Base-by-base conservation (phyloP, 2,797 vertebrate genomes). In the Sebastolobus alascanus region DNA sequence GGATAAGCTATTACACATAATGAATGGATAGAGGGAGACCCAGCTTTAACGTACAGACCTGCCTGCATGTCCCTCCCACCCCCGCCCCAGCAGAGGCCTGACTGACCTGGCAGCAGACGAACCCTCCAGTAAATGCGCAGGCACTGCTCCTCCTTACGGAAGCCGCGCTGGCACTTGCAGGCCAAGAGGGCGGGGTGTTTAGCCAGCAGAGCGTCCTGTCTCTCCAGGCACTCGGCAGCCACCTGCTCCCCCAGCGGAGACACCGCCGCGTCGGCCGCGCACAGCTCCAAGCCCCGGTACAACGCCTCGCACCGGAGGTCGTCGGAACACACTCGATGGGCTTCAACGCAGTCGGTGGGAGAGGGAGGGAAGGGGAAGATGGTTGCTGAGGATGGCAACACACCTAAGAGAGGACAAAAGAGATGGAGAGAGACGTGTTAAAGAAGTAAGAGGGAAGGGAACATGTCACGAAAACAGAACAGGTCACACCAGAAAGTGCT, bases 71-170 rank as follows among this genome's bases (percentile, higher is more conserved):
- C 18, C 22, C 22, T 3, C 22, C 25, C 5, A 67, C 38, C 37
- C 31, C 37, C 27, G 54, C 22, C 33, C n/a, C 29, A 5, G 14
- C 38, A 35, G 38, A 46, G 16, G 2, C 33, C 52, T 14, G 37
- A 75, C 92, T 87, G 37, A 99, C 98, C 97, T 84, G 97, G 95
- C 77, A 96, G 88, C 67, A 96, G 94, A 35, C 97, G 96, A 35
- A 98, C 74, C 0, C 96, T 97, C 98, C 97, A 98, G 91, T 97
- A 99, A 71, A 99, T 84, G 1, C 91, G 94, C 77, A 99, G 94
- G 84, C 98, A 99, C 61, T 92, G 93, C 85, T 97, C 95, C 90
- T 98, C 97, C 46, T 92, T 96, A 71, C 95, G 97, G 84, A 96
- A 95, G 66, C 96, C 96, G 0, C 97, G 95, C 37, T 96, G 95